phyloP scores from a whole-genome alignment of 2,888 invertebrate genomes.

The Blastobasis lacticolella region DNA sequence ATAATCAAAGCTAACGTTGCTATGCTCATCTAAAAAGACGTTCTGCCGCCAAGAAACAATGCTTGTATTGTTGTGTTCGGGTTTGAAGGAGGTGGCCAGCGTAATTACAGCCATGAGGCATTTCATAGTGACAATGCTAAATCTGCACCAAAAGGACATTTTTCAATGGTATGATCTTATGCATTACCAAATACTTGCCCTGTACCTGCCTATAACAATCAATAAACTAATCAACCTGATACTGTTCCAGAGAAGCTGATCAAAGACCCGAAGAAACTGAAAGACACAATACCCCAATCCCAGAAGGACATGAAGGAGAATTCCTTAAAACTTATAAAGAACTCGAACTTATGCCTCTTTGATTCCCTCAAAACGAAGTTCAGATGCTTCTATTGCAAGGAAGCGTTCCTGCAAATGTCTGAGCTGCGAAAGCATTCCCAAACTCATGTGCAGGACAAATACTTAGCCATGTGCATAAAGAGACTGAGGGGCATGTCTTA shows the following conservation, averaged over 20 bases:
- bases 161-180: no score
- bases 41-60: no score
- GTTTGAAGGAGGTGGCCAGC: no score
- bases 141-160: no score
- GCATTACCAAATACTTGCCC: no score
- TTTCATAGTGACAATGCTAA: no score
- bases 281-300: slow-evolving; percentile 5
- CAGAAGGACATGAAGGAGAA: slow-evolving; percentile 24
- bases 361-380: slow-evolving; percentile 35
- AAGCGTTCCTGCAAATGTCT: slow-evolving; percentile 25
- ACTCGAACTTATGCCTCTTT: slow-evolving; percentile 45
- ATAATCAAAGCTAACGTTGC: no score
- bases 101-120: no score
- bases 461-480: slow-evolving; percentile 21
- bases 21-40: no score
- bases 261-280: background rate
- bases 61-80: no score
- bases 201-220: no score
- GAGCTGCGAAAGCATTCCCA: slow-evolving; percentile 28
- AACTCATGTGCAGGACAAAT: slow-evolving; percentile 22
- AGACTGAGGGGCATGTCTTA: slow-evolving; percentile 26
- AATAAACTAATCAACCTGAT: no score
- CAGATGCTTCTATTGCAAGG: slow-evolving; percentile 34
- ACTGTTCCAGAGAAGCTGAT: slow-evolving; percentile 8
- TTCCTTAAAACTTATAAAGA: slow-evolving; percentile 33